A percentile compares a stretch with the other conserved stretches of the same genome.
Evolutionary conservation across 2,113 vertebrate genomes (phyloP).

Genomic region (Vimba vimba): DNA sequence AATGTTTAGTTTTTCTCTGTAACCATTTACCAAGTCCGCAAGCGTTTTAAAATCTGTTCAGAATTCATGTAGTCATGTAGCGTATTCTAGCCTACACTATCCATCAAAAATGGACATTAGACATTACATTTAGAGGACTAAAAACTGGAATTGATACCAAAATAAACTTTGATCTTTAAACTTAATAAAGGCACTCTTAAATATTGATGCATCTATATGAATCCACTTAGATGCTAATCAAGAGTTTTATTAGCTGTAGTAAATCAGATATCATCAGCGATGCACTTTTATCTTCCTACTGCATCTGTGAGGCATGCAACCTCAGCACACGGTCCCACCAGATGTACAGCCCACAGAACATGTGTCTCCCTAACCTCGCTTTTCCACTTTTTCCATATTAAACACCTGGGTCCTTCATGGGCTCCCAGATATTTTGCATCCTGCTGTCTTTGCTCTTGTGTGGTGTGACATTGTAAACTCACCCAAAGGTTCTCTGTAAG

Average conservation of each 20-base stretch:
- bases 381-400: constrained; percentile 32
- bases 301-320: constrained; percentile 42
- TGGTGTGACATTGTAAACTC: constrained; percentile 26
- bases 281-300: constrained; percentile 46
- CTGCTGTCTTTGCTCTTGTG: not conserved
- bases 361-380: constrained; percentile 10
- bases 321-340: constrained; percentile 15
- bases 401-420: constrained; percentile 26
- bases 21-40: not conserved
- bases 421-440: not conserved
- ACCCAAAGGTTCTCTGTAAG: constrained; percentile 26
- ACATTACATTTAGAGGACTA: not conserved
- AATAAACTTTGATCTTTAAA: not conserved
- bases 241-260: constrained; percentile 21
- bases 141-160: not conserved
- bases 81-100: not conserved
- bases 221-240: constrained; percentile 15
- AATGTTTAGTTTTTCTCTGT: not conserved
- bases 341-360: constrained; percentile 34
- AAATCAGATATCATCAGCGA: constrained; percentile 41
- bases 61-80: not conserved
- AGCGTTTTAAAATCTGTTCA: not conserved
- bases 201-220: not conserved
- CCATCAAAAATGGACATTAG: not conserved
- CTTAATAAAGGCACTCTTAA: not conserved